Evolutionary conservation across 2,888 invertebrate genomes (phyloP), one percentile per base, ranked within the genome.

Genomic region (Hypomecis atomaria): DNA sequence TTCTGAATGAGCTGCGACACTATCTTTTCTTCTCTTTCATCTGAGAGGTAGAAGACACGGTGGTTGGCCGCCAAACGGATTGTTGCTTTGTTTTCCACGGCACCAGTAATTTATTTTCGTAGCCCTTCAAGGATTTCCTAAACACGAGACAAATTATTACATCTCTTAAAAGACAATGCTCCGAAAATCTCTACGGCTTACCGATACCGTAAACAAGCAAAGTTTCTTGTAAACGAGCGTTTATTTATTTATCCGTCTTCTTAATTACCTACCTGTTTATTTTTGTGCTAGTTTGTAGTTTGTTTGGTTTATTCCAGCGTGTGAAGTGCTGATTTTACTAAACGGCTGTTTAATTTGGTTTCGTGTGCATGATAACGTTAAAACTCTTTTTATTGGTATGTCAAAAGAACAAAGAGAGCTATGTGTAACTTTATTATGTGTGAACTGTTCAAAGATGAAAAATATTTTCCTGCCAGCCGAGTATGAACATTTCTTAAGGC

Each of bases 141-240:
- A 53, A 52, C 60, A 48, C 47, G 47, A 65, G 65, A 65, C 65
- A 65, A 65, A 61, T 65, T 61, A 61, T 61, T 65, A 58, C 52
- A 48, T 37, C 42, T 42, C 56, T 59, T 57, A 52, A 44, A 49
- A 49, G 33, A 59, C 45, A 38, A 9, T 23, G 54, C 40, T 50
- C 38, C 44, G 49, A 38, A 52, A 50, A 47, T 57, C 57, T 62
- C 34, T 45, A 61, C 23, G 13, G 56, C n/a, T 50, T 56, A 61
- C 50, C 33, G 6, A 56, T 47, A 40, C 47, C 33, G 6, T 43
- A 54, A 49, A 48, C 42, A 48, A 60, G 7, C 53, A n/a, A 45
- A 55, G 37, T 55, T 55, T 55, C 9, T 40, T 6, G 10, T 52
- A 52, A 42, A 50, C 50, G 37, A 50, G 11, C 13, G 33, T 42